A percentile compares a stretch with the other conserved stretches of the same genome.
Evolutionary conservation across 1,140 invertebrate species (phyloP).

Genomic region (Chrysomallon squamiferum): DNA sequence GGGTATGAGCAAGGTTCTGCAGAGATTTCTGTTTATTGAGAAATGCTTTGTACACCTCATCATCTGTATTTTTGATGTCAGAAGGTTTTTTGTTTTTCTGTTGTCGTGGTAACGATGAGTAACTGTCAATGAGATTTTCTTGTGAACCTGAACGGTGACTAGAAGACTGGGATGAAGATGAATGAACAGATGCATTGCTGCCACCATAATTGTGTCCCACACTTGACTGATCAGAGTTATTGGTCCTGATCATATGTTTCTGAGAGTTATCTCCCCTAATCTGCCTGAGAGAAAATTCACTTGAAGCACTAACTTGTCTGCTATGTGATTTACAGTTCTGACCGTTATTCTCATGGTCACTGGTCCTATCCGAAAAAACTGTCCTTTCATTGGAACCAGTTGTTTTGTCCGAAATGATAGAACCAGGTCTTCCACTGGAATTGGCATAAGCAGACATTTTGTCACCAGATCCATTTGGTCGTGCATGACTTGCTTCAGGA

Average conservation of each 20-base stretch:
- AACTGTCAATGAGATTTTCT: constrained; percentile 28
- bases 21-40: constrained; percentile 31
- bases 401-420: too few species aligned
- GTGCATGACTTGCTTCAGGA: too few species aligned
- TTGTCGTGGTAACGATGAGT: constrained; percentile 37
- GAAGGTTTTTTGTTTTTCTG: constrained; percentile 14
- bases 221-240: constrained; percentile 1
- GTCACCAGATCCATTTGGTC: too few species aligned
- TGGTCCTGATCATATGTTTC: neutral
- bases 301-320: too few species aligned
- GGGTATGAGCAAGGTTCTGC: constrained; percentile 4
- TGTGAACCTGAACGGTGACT: constrained; percentile 1
- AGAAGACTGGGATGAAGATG: neutral
- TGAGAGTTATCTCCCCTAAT: neutral
- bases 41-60: constrained; percentile 31
- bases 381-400: too few species aligned
- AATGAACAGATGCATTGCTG: constrained; percentile 8
- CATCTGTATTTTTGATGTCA: constrained; percentile 15
- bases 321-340: too few species aligned
- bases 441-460: too few species aligned
- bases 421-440: too few species aligned
- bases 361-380: too few species aligned
- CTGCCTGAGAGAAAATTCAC: neutral
- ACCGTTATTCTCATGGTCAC: too few species aligned
- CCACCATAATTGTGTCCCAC: constrained; percentile 2